phyloP scores from a whole-genome alignment of 2,888 invertebrate species.

The Acanthosepion pharaonis region DNA sequence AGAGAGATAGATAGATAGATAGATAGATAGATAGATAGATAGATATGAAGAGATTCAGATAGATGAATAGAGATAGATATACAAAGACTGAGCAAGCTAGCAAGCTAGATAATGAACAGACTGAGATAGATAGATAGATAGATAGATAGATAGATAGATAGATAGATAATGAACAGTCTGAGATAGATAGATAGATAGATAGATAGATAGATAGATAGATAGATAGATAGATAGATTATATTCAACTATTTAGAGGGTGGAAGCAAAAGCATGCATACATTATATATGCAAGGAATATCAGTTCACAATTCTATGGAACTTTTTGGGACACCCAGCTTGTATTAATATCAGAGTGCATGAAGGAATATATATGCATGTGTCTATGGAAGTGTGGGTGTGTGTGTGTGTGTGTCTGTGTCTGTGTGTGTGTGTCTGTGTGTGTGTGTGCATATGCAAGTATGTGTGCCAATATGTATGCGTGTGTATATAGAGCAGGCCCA shows the following conservation, averaged over 20 bases:
- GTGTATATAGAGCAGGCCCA: constrained; percentile 6
- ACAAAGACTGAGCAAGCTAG: too few species aligned
- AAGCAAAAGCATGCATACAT: too few species aligned
- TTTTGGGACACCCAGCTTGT: not conserved
- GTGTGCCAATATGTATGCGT: not conserved
- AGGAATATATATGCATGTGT: not conserved
- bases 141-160: not conserved
- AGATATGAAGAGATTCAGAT: not conserved
- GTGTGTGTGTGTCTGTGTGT: not conserved
- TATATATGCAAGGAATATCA: not conserved
- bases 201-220: not conserved
- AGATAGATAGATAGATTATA: not conserved
- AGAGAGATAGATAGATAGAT: too few species aligned
- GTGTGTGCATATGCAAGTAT: not conserved
- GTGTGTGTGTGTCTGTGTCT: not conserved
- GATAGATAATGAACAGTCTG: not conserved
- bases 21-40: not conserved
- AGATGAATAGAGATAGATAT: not conserved
- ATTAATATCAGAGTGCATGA: not conserved
- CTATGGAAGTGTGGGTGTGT: not conserved
- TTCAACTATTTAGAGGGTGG: not conserved
- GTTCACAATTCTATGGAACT: not conserved
- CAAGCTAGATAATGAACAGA: not conserved
- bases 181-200: not conserved
- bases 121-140: not conserved